Evolutionary conservation across 64 coral and sea anemone species (phyloP).

Genomic region (Trachythela sp.): DNA sequence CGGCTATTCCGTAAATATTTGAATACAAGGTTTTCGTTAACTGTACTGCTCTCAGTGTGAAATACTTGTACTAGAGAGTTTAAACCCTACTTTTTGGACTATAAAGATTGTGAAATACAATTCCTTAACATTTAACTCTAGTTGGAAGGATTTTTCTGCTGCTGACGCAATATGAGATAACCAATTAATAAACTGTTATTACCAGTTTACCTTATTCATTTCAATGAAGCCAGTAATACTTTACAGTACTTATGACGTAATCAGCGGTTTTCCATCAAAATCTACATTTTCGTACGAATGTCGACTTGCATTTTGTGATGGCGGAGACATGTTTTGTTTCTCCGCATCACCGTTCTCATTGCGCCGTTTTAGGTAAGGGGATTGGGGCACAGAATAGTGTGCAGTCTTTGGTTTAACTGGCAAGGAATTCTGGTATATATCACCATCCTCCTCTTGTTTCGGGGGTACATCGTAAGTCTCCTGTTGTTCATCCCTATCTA

Average conservation of each 20-base stretch:
- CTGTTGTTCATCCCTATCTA: not conserved
- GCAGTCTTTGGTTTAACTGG: not conserved
- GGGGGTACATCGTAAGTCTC: not conserved
- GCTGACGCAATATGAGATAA: too few relatives aligned
- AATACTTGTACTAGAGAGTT: too few relatives aligned
- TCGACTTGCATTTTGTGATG: not conserved
- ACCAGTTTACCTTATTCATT: not conserved
- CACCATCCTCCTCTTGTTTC: not conserved
- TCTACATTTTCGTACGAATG: constrained; percentile 9
- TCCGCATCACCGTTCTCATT: not conserved
- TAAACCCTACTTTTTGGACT: too few relatives aligned
- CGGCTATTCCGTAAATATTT: too few relatives aligned
- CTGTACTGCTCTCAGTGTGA: too few relatives aligned
- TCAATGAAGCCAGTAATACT: not conserved
- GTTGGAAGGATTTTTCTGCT: too few relatives aligned
- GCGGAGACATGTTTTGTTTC: not conserved
- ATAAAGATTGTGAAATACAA: too few relatives aligned
- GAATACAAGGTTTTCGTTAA: too few relatives aligned
- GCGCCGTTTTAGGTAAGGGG: not conserved
- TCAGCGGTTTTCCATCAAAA: constrained; percentile 9
- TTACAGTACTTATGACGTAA: not conserved
- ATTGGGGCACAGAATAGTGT: not conserved
- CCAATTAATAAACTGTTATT: not conserved
- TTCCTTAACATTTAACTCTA: too few relatives aligned
- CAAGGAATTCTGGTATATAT: not conserved